Conservation (phyloP, 1,140 invertebrate species). For the Heliconius hewitsoni region DNA sequence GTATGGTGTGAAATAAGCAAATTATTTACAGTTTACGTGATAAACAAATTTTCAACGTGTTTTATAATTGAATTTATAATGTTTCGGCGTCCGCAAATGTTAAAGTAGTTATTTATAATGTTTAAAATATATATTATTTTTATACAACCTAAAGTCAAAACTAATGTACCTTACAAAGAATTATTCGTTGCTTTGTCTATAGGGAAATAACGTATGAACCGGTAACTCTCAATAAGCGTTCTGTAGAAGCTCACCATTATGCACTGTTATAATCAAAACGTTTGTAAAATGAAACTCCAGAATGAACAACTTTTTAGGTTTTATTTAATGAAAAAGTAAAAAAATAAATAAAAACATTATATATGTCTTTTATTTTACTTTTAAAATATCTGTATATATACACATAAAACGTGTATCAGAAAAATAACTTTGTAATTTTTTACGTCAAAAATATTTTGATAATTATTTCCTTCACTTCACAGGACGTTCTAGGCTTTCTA, state of each 20-base stretch:
- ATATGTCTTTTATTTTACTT: too few species aligned
- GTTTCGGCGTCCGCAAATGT: neutral
- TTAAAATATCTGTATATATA: too few species aligned
- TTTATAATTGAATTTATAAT: neutral
- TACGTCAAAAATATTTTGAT: too few species aligned
- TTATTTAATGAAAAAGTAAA: too few species aligned
- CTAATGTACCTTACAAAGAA: neutral
- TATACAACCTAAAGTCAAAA: neutral
- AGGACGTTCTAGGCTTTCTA: too few species aligned
- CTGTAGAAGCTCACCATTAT: neutral
- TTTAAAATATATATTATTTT: neutral
- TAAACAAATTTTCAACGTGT: constrained; percentile 1
- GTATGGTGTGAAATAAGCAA: neutral
- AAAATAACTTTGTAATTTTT: too few species aligned
- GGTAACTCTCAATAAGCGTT: constrained; percentile 18
- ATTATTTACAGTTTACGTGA: constrained; percentile 5
- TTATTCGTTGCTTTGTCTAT: constrained; percentile 10
- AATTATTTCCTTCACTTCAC: too few species aligned
- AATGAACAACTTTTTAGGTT: neutral
- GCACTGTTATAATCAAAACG: neutral
- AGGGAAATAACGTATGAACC: constrained; percentile 24
- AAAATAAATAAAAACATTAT: too few species aligned
- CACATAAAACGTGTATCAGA: too few species aligned
- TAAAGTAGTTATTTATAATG: neutral
- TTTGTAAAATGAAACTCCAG: neutral